Conservation (phyloP, 2,888 invertebrate species). For the Drosophila meridiana region DNA sequence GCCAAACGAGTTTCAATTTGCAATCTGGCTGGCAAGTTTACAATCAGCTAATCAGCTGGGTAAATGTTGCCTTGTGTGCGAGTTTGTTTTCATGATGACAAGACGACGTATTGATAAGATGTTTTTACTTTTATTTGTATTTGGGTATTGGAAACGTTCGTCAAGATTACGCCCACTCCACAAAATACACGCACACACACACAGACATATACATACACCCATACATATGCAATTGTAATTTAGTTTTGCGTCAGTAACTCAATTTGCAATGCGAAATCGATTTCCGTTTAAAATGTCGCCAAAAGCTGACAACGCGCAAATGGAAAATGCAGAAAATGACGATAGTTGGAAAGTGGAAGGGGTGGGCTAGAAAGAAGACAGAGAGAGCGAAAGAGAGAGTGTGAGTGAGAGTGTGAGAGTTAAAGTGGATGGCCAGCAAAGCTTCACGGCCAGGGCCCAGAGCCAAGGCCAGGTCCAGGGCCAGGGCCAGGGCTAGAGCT, state of each 20-base stretch:
- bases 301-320: slow-evolving; percentile 37
- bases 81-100: slow-evolving; percentile 46
- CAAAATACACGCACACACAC: not conserved
- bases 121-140: slow-evolving; percentile 14
- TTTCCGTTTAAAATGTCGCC: slow-evolving; percentile 71
- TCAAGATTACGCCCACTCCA: slow-evolving; percentile 50
- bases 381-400: not conserved
- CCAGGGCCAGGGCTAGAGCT: slow-evolving; percentile 14
- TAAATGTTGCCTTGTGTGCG: slow-evolving; percentile 42
- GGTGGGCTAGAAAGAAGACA: not conserved
- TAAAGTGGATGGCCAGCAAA: slow-evolving; percentile 14
- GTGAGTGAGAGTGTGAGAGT: not conserved
- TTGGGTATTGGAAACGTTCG: slow-evolving; percentile 25
- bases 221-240: slow-evolving; percentile 15
- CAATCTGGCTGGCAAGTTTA: slow-evolving; percentile 32
- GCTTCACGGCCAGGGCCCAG: slow-evolving; percentile 32
- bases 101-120: slow-evolving; percentile 57
- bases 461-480: slow-evolving; percentile 37
- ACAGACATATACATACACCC: not conserved
- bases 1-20: slow-evolving; percentile 15
- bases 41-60: slow-evolving; percentile 51
- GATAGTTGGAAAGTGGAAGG: not conserved
- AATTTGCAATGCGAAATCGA: slow-evolving; percentile 73
- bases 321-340: slow-evolving; percentile 35
- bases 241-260: slow-evolving; percentile 59